phyloP scores from a whole-genome alignment of 2,113 vertebrate genomes.

The Aptenodytes forsteri region DNA sequence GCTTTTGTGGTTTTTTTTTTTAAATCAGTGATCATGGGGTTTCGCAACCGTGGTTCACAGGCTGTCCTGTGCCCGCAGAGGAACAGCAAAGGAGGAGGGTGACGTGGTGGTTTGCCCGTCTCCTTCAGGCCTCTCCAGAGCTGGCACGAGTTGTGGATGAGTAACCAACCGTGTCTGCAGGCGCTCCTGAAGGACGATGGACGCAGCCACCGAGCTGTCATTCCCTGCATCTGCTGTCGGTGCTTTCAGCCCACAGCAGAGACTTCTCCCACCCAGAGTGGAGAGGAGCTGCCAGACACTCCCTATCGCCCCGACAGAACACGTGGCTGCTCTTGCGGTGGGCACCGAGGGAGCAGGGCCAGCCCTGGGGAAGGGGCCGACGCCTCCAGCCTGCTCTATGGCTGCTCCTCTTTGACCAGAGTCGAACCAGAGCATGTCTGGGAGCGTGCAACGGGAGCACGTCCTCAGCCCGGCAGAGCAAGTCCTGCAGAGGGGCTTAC shows the following conservation, averaged over 20 bases:
- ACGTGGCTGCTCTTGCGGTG: accelerated
- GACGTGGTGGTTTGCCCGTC: not conserved
- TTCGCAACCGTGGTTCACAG: not conserved
- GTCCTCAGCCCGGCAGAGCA: not conserved
- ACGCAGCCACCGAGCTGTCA: not conserved
- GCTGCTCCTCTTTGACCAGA: not conserved
- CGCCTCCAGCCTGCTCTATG: not conserved
- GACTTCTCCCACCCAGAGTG: accelerated
- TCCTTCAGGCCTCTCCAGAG: accelerated
- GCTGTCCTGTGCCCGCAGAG: not conserved
- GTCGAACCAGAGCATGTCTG: not conserved
- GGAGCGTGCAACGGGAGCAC: not conserved
- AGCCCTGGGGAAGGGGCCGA: not conserved
- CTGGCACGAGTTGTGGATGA: not conserved
- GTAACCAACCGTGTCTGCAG: not conserved
- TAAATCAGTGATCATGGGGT: not conserved
- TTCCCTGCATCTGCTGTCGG: not conserved
- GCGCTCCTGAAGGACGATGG: accelerated
- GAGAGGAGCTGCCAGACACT: not conserved
- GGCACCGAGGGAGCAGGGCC: not conserved
- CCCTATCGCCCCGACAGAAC: not conserved
- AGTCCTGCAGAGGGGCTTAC: not conserved
- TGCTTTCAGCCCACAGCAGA: not conserved
- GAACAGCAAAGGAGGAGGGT: not conserved
- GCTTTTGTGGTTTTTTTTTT: not conserved